Conservation (phyloP, 2,113 vertebrate species). For the Antechinus stuartii region DNA sequence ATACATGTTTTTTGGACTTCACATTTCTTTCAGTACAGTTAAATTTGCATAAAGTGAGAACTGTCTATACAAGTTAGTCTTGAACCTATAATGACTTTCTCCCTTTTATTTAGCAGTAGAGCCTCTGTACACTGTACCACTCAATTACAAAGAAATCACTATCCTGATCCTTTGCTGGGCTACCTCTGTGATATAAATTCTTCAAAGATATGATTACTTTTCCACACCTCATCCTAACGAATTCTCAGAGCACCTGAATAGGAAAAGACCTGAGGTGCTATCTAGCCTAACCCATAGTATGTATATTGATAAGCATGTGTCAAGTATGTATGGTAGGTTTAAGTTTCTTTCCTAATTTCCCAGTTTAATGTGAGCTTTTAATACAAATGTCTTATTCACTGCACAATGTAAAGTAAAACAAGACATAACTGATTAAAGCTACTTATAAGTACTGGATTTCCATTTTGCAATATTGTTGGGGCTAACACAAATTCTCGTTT, state of each 20-base stretch:
- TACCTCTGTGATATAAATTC: neutral
- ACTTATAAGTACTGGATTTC: neutral
- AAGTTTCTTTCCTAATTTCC: neutral
- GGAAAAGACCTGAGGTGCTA: neutral
- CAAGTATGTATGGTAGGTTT: neutral
- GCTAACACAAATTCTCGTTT: neutral
- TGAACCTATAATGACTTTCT: neutral
- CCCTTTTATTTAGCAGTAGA: neutral
- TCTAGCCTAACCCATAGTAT: neutral
- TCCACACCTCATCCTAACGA: neutral
- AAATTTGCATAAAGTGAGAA: neutral
- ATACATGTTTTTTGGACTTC: neutral
- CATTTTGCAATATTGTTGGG: neutral
- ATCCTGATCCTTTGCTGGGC: neutral
- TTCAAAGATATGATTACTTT: neutral
- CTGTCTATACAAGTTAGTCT: neutral
- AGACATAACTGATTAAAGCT: neutral
- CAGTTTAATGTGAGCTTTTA: neutral
- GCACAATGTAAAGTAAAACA: neutral
- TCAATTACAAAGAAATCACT: too few relatives aligned
- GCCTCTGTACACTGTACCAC: too few relatives aligned
- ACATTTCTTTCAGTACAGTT: neutral
- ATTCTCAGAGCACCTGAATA: neutral
- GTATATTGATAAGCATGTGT: neutral
- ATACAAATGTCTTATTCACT: neutral